Base-by-base conservation (phyloP, 2,113 vertebrate genomes). In the Crypturellus undulatus region DNA sequence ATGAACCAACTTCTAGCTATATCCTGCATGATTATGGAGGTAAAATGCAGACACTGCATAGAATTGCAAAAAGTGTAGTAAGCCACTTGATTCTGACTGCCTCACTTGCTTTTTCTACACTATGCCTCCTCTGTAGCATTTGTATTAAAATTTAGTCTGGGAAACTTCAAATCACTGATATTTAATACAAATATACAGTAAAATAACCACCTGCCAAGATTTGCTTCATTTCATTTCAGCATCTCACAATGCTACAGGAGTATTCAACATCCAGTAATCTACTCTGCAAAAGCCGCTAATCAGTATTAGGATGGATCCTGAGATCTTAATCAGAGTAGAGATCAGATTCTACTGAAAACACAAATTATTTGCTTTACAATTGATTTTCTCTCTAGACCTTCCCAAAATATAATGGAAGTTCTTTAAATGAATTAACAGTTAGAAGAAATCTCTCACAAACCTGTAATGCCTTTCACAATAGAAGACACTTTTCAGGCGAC, bases 11-110 rank as follows among this genome's bases (percentile, higher is more conserved):
- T 93, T 73, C 42, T 83, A 59, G 47, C 18, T 40, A 54, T 54
- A 83, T 0, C 1, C 40, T 80, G 76, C 54, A 14, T 51, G 32
- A 15, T 54, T 92, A 60, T 4, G 20, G 47, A 65, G 38, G 38
- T 9, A 80, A 78, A 84, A 51, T 8, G 42, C 45, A 86, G 47
- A 49, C 42, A 42, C 8, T 49, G 13, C 12, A 42, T 5, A 71
- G 47, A 18, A 72, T 36, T 54, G 20, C 18, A 79, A 40, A 22
- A 49, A 0, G 0, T 6, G 5, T 40, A 24, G 12, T 49, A 68
- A 86, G 19, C 8, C 42, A 43, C 36, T 78, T 60, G 10, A 49
- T 87, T 84, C 60, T 93, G n/a, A 36, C 63, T 67, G 30, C 26
- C 26, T 70, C 56, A 28, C 18, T 47, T 77, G 32, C 22, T 68